phyloP scores from a whole-genome alignment of 2,888 invertebrate genomes.

The Hoplodrina ambigua region DNA sequence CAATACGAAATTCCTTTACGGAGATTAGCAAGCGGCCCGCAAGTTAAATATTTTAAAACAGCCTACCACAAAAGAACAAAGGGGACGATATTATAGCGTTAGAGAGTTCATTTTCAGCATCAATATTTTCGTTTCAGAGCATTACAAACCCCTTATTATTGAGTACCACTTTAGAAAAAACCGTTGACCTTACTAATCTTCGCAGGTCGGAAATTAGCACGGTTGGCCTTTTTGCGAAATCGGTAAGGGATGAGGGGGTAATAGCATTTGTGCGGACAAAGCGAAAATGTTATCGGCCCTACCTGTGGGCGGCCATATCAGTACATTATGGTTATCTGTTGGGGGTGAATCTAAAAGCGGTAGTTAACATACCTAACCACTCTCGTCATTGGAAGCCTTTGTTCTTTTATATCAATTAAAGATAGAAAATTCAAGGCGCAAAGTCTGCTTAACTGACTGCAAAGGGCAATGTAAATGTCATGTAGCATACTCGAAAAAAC shows the following conservation, averaged over 20 bases:
- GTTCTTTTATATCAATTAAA: background rate
- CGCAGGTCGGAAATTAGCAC: conserved; percentile 49
- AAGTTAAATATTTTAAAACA: conserved; percentile 1
- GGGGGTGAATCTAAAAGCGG: conserved; percentile 12
- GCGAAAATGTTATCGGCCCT: conserved; percentile 33
- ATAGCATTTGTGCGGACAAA: conserved; percentile 40
- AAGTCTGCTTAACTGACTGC: background rate
- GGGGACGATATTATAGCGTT: background rate
- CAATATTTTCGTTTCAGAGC: conserved; percentile 9
- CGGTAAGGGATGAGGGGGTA: conserved; percentile 33
- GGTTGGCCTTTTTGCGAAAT: conserved; percentile 48
- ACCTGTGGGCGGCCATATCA: conserved; percentile 22
- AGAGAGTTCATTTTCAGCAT: conserved; percentile 14
- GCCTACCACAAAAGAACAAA: background rate
- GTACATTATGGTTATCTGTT: conserved; percentile 11
- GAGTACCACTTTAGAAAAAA: conserved; percentile 33
- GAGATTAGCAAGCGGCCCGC: conserved; percentile 2
- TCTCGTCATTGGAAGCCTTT: background rate
- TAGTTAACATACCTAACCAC: background rate
- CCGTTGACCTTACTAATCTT: conserved; percentile 48
- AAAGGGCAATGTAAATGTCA: background rate
- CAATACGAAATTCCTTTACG: background rate
- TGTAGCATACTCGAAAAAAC: background rate
- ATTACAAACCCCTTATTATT: conserved; percentile 23
- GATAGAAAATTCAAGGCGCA: background rate